These are phyloP conservation scores for Pogonognathellus flavescens DNA, from an alignment of 1,140 invertebrate species.

Conservation along the genomic window DNA sequence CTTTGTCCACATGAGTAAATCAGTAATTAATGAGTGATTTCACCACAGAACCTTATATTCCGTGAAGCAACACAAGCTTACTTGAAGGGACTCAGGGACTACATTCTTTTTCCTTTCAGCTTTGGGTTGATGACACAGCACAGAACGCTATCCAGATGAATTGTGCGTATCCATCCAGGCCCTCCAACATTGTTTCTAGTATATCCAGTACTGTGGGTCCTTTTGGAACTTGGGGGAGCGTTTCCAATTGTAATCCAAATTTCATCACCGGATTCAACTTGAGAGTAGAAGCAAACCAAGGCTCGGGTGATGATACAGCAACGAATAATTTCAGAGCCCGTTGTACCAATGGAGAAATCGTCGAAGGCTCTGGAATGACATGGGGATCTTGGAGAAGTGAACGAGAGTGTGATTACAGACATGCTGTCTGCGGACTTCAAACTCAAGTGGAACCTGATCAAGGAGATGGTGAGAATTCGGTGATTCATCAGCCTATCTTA, in stretches of 20 bases:
- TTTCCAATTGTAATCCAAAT: neutral
- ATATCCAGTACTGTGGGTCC: neutral
- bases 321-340: slow-evolving; percentile 33
- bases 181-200: neutral
- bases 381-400: slow-evolving; percentile 49
- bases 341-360: slow-evolving; percentile 1
- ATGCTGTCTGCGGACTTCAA: slow-evolving; percentile 51
- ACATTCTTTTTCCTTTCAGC: neutral
- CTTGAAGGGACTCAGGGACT: too few species aligned
- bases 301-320: slow-evolving; percentile 32
- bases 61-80: too few species aligned
- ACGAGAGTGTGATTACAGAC: neutral
- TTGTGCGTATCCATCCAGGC: neutral
- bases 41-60: too few species aligned
- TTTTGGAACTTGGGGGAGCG: slow-evolving; percentile 31
- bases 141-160: slow-evolving; percentile 7
- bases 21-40: too few species aligned
- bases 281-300: slow-evolving; percentile 4
- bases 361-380: neutral
- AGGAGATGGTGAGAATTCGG: neutral
- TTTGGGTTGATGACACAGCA: neutral
- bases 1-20: neutral
- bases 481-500: neutral
- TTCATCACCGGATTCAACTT: slow-evolving; percentile 51
- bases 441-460: slow-evolving; percentile 44